These are phyloP conservation scores for Hydrolagus affinis DNA, from an alignment of 2,113 vertebrate species.

Conservation along the genomic window DNA sequence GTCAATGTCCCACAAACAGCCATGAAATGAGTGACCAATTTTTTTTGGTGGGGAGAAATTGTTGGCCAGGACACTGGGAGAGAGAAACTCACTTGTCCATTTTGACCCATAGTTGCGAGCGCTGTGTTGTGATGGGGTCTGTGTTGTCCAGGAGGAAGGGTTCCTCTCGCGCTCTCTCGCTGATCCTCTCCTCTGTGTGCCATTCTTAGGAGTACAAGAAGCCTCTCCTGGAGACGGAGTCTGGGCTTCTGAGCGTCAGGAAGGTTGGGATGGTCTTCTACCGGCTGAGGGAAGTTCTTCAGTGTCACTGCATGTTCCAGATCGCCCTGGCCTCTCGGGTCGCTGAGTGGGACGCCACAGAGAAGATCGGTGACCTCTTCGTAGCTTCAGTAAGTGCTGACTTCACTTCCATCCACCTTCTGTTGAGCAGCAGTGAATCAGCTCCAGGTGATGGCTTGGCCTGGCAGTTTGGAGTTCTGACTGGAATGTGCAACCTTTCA, in stretches of 20 bases:
- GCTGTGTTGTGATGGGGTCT: neutral
- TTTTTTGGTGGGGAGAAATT: too few relatives aligned
- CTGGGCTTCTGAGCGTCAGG: slow-evolving; percentile 70
- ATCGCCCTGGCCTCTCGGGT: slow-evolving; percentile 82
- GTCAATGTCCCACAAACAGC: too few relatives aligned
- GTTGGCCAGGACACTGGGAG: too few relatives aligned
- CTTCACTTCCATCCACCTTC: neutral
- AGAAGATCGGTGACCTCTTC: slow-evolving; percentile 89
- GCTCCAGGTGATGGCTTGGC: too few relatives aligned
- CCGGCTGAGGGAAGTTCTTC: slow-evolving; percentile 77
- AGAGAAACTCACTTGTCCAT: neutral
- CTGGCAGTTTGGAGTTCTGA: too few relatives aligned
- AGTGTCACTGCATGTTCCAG: slow-evolving; percentile 95
- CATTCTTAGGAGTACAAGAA: slow-evolving; percentile 75
- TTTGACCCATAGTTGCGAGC: neutral
- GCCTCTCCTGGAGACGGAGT: slow-evolving; percentile 78
- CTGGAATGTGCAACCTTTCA: too few relatives aligned
- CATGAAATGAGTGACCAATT: too few relatives aligned
- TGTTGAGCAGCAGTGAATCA: too few relatives aligned
- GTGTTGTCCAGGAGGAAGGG: neutral
- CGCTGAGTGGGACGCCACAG: slow-evolving; percentile 77
- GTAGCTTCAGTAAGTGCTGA: slow-evolving; percentile 74
- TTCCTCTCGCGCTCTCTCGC: neutral
- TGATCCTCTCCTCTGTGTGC: slow-evolving; percentile 4
- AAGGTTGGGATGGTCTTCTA: slow-evolving; percentile 83